These are phyloP conservation scores for Drosophila hawaiiensis DNA, from an alignment of 2,888 invertebrate species.

Conservation along the genomic window DNA sequence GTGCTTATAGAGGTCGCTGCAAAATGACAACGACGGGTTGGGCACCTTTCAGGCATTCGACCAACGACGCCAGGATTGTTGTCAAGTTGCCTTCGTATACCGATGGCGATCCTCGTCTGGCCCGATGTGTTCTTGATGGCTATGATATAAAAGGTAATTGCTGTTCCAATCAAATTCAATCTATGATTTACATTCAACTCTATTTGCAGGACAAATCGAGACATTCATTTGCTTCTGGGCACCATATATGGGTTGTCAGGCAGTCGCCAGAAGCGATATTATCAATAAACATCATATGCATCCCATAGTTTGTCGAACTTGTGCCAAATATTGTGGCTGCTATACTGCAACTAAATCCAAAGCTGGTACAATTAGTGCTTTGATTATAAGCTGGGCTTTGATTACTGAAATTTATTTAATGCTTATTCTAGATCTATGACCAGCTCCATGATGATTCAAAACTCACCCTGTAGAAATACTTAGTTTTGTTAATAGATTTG, in stretches of 20 bases:
- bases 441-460: background rate
- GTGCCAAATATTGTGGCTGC: constrained; percentile 33
- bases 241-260: constrained; percentile 28
- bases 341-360: fast-evolving
- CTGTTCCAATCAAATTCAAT: background rate
- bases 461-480: background rate
- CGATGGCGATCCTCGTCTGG: background rate
- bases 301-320: constrained; percentile 14
- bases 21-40: constrained; percentile 1
- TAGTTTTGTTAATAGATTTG: background rate
- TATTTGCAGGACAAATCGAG: constrained; percentile 21
- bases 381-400: background rate
- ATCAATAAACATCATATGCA: constrained; percentile 24
- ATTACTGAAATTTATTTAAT: background rate
- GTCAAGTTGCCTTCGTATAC: background rate
- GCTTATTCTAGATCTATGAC: background rate
- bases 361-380: background rate
- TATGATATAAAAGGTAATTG: constrained; percentile 21
- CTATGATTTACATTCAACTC: background rate
- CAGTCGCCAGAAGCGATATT: background rate
- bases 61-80: background rate
- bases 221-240: constrained; percentile 48
- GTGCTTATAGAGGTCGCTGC: background rate
- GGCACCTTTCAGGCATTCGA: constrained; percentile 3
- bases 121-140: constrained; percentile 11